Evolutionary conservation across 30 jellyfish, hydroid and myxozoan genomes (phyloP), one percentile per base, ranked within the genome.

Genomic region (Aurelia sp.): DNA sequence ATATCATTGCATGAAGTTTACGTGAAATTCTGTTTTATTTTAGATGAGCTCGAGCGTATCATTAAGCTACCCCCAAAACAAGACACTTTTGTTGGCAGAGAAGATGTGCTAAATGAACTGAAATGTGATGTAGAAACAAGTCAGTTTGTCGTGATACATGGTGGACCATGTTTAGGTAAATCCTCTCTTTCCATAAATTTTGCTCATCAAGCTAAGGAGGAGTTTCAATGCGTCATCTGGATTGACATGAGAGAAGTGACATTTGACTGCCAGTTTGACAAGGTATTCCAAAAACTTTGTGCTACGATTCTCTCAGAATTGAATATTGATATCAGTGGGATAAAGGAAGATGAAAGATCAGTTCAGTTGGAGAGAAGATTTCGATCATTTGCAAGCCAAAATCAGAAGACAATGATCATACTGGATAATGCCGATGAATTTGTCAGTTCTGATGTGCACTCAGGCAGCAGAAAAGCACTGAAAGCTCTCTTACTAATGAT

Each of bases 81-180:
- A 4, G 33, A 3, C 6, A 4, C 27, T 59, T 59, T 59, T 59
- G 68, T 59, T 59, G 68, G 68, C 0, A n/a, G 68, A 59, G 68
- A 59, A 59, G 68, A 59, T 21, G 6, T 59, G 3, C 68, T 59
- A 5, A 21, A 4, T 30, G 13, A 7, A 7, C 13, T 59, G 68
- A 21, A 59, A 59, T 5, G 10, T 17, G 68, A 59, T 17, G 33
- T 59, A 59, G 33, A 59, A 21, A 59, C 27, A 21, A 17, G 22
- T 59, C 68, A 59, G 68, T 59, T 59, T 59, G 4, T 59, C 33
- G 27, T 59, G 11, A 59, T 59, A n/a, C 68, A 59, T 17, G 68
- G 68, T 59, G 68, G 68, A 59, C 68, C 68, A 17, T 59, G 68
- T 59, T 59, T 59, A 6, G 68, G 68, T 8, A 59, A 59, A 59